A percentile compares a stretch with the other conserved stretches of the same genome.
Conservation (phyloP, 2,888 invertebrate species). For the Eremobia ochroleuca region DNA sequence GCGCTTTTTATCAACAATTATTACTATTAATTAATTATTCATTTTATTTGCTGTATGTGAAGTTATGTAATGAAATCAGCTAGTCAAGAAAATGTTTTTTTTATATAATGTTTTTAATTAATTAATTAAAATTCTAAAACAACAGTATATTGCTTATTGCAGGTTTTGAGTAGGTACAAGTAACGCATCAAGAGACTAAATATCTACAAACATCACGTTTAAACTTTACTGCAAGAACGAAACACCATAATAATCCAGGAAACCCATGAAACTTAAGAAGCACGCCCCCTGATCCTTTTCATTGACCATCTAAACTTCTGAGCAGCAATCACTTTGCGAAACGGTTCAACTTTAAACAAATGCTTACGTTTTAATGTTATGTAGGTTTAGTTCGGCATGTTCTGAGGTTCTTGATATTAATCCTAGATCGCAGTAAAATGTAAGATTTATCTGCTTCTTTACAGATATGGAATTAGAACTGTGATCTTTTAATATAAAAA, state of each 20-base stretch:
- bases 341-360: slow-evolving; percentile 12
- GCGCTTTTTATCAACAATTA: background rate
- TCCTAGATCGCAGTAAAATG: background rate
- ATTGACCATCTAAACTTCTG: slow-evolving; percentile 43
- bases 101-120: background rate
- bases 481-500: background rate
- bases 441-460: background rate
- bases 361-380: slow-evolving; percentile 1
- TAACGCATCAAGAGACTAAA: background rate
- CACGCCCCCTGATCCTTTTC: slow-evolving; percentile 7
- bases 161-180: no score
- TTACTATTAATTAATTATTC: background rate
- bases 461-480: background rate
- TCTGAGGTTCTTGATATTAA: background rate
- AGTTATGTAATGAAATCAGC: background rate
- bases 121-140: background rate
- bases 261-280: slow-evolving; percentile 15
- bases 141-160: no score
- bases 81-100: background rate
- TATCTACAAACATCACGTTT: background rate
- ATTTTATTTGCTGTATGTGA: background rate
- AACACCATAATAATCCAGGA: background rate
- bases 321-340: slow-evolving; percentile 22
- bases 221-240: slow-evolving; percentile 5
- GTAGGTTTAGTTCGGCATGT: background rate